A percentile compares a stretch with the other conserved stretches of the same genome.
These are phyloP conservation scores for Anneissia japonica DNA, from an alignment of 35 echinoderm and acorn worm genomes.

Conservation along the genomic window DNA sequence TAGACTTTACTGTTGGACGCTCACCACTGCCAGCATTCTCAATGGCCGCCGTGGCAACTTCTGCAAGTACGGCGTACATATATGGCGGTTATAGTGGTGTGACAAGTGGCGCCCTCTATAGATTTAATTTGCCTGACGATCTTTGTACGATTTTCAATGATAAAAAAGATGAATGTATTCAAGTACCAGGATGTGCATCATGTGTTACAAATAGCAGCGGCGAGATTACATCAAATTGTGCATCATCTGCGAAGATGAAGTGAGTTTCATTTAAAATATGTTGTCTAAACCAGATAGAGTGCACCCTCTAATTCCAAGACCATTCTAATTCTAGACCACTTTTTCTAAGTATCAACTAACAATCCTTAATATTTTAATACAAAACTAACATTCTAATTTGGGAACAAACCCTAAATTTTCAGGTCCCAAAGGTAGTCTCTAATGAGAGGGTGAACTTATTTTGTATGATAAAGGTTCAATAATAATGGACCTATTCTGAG, in stretches of 20 bases:
- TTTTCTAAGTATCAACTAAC: no score
- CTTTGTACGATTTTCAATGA: conserved; percentile 35
- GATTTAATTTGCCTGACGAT: conserved; percentile 31
- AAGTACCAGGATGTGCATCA: conserved; percentile 26
- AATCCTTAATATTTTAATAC: no score
- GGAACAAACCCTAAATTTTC: no score
- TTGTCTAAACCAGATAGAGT: no score
- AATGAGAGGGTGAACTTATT: no score
- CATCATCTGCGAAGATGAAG: background rate
- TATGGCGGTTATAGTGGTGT: conserved; percentile 63
- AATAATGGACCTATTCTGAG: no score
- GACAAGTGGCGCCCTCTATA: conserved; percentile 33
- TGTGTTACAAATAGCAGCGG: conserved; percentile 27
- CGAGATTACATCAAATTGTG: background rate
- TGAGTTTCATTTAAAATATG: no score
- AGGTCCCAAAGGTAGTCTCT: no score
- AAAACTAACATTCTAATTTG: no score
- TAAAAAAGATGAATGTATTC: conserved; percentile 18
- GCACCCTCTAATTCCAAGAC: no score
- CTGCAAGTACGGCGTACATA: conserved; percentile 26
- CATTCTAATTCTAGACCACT: no score
- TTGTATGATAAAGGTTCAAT: no score
- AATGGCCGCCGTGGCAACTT: conserved; percentile 16
- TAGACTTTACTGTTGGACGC: conserved; percentile 9
- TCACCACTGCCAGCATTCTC: conserved; percentile 19